Percentiles rank a stretch among this genome's conserved stretches.
Evolutionary conservation across 1,140 invertebrate species (phyloP).

Genomic region (Apis florea): DNA sequence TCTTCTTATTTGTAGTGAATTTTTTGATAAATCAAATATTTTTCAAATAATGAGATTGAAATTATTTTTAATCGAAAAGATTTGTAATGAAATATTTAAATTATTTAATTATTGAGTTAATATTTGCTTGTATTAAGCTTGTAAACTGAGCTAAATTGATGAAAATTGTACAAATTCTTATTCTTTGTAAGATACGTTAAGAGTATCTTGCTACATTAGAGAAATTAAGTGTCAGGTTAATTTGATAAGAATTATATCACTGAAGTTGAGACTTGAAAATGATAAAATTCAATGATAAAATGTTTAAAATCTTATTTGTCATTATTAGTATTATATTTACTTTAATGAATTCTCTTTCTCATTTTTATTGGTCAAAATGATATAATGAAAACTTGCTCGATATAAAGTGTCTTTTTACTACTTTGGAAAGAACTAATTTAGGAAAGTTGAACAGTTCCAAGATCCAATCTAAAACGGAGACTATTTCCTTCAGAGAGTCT

Average conservation of each 20-base stretch:
- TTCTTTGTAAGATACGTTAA: neutral
- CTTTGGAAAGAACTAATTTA: neutral
- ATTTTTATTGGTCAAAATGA: neutral
- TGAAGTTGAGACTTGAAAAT: neutral
- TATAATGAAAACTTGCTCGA: neutral
- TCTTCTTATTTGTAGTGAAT: too few species aligned
- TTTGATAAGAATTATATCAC: neutral
- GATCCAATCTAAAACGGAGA: neutral
- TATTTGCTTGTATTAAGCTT: too few species aligned
- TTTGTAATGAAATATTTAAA: too few species aligned
- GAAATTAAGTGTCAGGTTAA: neutral
- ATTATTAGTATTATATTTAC: neutral
- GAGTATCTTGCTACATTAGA: neutral
- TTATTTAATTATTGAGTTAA: too few species aligned
- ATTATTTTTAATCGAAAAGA: too few species aligned
- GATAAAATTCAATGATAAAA: neutral
- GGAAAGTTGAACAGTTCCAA: neutral
- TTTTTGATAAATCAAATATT: too few species aligned
- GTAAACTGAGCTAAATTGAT: neutral
- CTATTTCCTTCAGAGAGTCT: neutral
- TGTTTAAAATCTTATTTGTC: neutral
- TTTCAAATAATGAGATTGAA: too few species aligned
- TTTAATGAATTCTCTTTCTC: neutral
- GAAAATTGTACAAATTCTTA: neutral
- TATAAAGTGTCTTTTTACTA: neutral